Base-by-base conservation (phyloP, 2,113 vertebrate species). In the Pelodiscus sinensis region DNA sequence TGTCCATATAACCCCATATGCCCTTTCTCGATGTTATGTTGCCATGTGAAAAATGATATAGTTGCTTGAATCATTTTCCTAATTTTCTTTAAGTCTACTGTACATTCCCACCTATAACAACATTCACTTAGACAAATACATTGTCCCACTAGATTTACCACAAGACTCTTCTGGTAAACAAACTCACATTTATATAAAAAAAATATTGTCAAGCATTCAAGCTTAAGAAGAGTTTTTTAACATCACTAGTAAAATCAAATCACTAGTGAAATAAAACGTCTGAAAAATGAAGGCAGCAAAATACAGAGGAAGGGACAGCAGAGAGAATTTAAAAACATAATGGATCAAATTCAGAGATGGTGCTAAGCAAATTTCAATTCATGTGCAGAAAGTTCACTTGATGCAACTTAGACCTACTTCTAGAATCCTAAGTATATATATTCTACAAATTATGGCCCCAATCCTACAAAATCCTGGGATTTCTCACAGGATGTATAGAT, bases 41-140 rank as follows among this genome's bases (percentile, higher is more conserved):
- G 65, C 92, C 71, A 88, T 85, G 81, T 90, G 52, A 92, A 93
- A 96, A 97, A 95, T 90, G 94, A 92, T 38, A 80, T 89, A 93
- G 57, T 55, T 89, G 85, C 71, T 90, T 94, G 81, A 90, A 86
- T 88, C 81, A 73, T 55, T 87, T 91, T 92, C 90, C 94, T 60
- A 87, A 55, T 55, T 89, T 50, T 89, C 93, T 87, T 96, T 80
- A 96, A 93, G 88, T 84, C 92, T 85, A 60, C 88, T 91, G 22
- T 86, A 60, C 62, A 82, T 52, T 95, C 57, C 94, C 92, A 44
- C 55, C 54, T 90, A 89, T 81, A 87, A 92, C 1, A 1, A 95
- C 82, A 92, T 77, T 73, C 65, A 85, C 87, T 91, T 97, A 90
- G 92, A 91, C 54, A 94, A 97, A 93, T 68, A 78, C 38, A 75